A percentile compares a stretch with the other conserved stretches of the same genome.
These are phyloP conservation scores for Lysandra bellargus DNA, from an alignment of 2,888 invertebrate species.

Conservation along the genomic window DNA sequence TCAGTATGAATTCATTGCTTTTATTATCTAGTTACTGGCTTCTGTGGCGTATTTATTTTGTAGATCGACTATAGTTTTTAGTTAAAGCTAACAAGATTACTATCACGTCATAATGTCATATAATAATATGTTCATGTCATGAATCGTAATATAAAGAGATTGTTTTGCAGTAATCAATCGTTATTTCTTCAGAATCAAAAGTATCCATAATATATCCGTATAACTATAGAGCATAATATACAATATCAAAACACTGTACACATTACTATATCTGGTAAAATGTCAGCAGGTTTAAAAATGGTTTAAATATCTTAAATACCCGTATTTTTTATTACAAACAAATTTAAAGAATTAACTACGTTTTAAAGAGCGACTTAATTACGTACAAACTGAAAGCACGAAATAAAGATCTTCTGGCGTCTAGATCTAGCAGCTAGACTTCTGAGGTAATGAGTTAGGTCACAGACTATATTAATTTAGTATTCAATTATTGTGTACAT, in stretches of 20 bases:
- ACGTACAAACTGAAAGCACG: background rate
- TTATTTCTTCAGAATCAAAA: too few species aligned
- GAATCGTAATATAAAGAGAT: too few species aligned
- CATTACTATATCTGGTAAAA: background rate
- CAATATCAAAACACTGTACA: too few species aligned
- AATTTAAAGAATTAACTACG: background rate
- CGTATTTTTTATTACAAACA: background rate
- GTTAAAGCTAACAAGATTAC: too few species aligned
- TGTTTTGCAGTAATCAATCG: too few species aligned
- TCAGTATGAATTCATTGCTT: background rate
- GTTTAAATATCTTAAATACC: background rate
- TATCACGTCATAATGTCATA: too few species aligned
- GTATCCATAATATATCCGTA: too few species aligned
- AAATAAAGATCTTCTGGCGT: background rate
- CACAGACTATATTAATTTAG: slow-evolving; percentile 26
- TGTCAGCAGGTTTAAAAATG: background rate
- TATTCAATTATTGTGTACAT: slow-evolving; percentile 30
- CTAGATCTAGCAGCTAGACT: slow-evolving; percentile 1
- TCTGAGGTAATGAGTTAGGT: slow-evolving; percentile 2
- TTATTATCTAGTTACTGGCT: background rate
- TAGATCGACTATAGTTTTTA: too few species aligned
- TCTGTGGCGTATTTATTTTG: background rate
- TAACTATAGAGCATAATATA: too few species aligned
- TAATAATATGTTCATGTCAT: too few species aligned
- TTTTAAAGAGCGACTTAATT: background rate